Evolutionary conservation across 2,113 vertebrate genomes (phyloP), one percentile per base, ranked within the genome.

Genomic region (Poeciliopsis prolifica): DNA sequence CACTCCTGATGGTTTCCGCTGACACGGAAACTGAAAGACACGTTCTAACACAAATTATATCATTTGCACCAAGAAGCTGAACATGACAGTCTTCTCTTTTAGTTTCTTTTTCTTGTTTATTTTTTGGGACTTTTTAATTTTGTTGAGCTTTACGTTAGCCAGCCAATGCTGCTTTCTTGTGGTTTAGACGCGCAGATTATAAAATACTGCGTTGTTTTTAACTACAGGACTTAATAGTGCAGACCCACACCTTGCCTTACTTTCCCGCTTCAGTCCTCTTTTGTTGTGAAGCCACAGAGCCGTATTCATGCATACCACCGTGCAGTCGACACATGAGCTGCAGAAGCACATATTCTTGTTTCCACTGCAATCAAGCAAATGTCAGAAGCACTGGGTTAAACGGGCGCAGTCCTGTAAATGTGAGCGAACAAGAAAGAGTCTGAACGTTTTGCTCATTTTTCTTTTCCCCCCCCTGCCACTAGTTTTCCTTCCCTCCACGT

Each of bases 201-300:
- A 77, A 74, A 58, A 77, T 84, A 83, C 78, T 75, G 83, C 89
- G 74, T 78, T 78, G 73, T 88, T 92, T 92, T 89, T 80, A 88
- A 79, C 72, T 81, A 77, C 79, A 89, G 88, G 78, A 83, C 72
- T 75, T 61, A 77, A 87, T 79, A 67, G 78, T 77, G 51, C 79
- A 82, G 75, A 90, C 87, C 87, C 85, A 88, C 90, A 88, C 87
- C 87, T 92, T 91, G 88, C 92, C 92, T 93, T 92, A 92, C 88
- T 76, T 78, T 79, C 80, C 81, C 28, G 70, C 82, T 78, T 87
- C 79, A 76, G 66, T 86, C 77, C 19, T 62, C 40, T 70, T 70
- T 74, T 72, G 64, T 74, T 67, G 51, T 58, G 62, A 65, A 65
- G 65, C 76, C 22, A 11, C 67, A 79, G 61, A 70, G 76, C 87